These are phyloP conservation scores for Hemitrygon akajei DNA, from an alignment of 2,797 vertebrate genomes.

Conservation along the genomic window DNA sequence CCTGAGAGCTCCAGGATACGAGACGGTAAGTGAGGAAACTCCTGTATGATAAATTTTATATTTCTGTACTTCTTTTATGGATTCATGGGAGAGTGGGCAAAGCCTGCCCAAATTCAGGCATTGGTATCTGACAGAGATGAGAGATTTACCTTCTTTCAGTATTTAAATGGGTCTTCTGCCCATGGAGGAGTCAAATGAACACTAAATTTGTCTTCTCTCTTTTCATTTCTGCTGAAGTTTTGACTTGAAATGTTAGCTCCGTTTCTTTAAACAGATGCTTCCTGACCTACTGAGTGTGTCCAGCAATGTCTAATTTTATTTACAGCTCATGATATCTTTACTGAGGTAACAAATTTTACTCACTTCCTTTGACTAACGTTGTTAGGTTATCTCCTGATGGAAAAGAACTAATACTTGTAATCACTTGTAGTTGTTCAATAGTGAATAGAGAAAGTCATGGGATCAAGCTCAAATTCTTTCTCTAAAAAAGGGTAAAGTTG, in stretches of 20 bases:
- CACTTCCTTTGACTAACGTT: background rate
- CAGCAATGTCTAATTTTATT: too few relatives aligned
- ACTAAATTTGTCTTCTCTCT: too few relatives aligned
- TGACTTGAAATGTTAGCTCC: too few relatives aligned
- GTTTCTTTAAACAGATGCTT: too few relatives aligned
- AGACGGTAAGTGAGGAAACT: background rate
- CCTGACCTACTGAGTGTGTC: too few relatives aligned
- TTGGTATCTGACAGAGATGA: background rate
- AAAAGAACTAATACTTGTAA: background rate
- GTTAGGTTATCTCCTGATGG: background rate
- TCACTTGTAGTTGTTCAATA: background rate
- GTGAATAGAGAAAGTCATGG: background rate
- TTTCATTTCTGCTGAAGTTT: too few relatives aligned
- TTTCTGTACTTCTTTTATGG: background rate
- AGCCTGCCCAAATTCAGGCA: background rate
- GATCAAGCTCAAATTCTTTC: background rate
- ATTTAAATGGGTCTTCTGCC: background rate
- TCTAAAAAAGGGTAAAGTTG: background rate
- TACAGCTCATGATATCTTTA: background rate
- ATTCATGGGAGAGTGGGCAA: background rate
- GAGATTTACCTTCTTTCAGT: background rate
- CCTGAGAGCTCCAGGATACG: constrained; percentile 1
- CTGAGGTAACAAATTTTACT: background rate
- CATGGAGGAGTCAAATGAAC: background rate
- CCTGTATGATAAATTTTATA: background rate